A percentile compares a stretch with the other conserved stretches of the same genome.
Evolutionary conservation across 2,113 vertebrate genomes (phyloP).

Genomic region (Festucalex cinctus): DNA sequence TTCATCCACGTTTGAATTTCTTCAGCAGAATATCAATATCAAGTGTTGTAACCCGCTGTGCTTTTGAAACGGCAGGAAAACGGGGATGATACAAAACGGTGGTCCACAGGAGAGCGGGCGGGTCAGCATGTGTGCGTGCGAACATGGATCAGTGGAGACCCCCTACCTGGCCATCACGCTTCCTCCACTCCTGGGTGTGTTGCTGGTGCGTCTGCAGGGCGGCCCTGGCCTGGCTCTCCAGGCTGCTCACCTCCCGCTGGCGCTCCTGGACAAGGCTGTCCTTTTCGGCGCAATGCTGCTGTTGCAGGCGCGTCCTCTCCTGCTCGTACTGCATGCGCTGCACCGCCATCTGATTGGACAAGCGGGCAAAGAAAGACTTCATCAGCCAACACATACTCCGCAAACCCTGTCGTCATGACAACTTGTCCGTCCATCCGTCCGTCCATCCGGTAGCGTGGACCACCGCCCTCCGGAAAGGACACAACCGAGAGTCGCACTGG

Average conservation of each 20-base stretch:
- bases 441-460: slow-evolving; percentile 13
- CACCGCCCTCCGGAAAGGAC: slow-evolving; percentile 8
- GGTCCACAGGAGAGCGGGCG: slow-evolving; percentile 45
- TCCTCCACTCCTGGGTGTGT: slow-evolving; percentile 85
- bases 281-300: slow-evolving; percentile 90
- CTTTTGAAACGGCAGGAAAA: slow-evolving; percentile 57
- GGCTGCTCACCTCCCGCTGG: slow-evolving; percentile 83
- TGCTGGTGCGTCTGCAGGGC: slow-evolving; percentile 85
- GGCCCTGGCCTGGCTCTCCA: slow-evolving; percentile 84
- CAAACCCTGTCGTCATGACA: slow-evolving; percentile 77
- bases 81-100: slow-evolving; percentile 57
- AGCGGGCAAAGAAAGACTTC: slow-evolving; percentile 82
- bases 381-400: slow-evolving; percentile 79
- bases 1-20: slow-evolving; percentile 1
- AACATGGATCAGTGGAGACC: slow-evolving; percentile 61
- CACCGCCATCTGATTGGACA: slow-evolving; percentile 99
- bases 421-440: slow-evolving; percentile 72
- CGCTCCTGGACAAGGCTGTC: slow-evolving; percentile 92
- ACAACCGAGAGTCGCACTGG: slow-evolving; percentile 13
- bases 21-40: slow-evolving; percentile 7
- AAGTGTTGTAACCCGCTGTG: slow-evolving; percentile 49
- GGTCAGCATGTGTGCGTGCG: slow-evolving; percentile 40
- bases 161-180: slow-evolving; percentile 89
- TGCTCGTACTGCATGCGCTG: slow-evolving; percentile 95
- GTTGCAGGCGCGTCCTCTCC: slow-evolving; percentile 96